Evolutionary conservation across 2,113 vertebrate genomes (phyloP).

Genomic region (Crotophaga sulcirostris): DNA sequence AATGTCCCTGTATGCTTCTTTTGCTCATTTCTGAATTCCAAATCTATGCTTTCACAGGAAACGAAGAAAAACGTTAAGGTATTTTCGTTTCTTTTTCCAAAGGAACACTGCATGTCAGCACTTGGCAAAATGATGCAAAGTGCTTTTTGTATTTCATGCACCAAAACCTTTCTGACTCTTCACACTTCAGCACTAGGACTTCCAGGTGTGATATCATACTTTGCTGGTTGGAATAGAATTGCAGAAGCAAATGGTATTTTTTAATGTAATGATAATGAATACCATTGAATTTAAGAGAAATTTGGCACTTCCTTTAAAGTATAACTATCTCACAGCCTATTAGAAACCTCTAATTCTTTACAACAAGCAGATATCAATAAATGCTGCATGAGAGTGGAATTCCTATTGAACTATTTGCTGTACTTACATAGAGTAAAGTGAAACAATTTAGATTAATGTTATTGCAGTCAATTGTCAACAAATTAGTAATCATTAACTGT

Average conservation of each 20-base stretch:
- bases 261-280: conserved; percentile 36
- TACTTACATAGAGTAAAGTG: background rate
- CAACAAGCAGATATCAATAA: conserved; percentile 52
- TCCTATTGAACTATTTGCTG: conserved; percentile 39
- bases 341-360: conserved; percentile 40
- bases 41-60: background rate
- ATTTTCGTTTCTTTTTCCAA: background rate
- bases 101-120: background rate
- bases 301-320: background rate
- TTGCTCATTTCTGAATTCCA: background rate
- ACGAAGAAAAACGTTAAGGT: background rate
- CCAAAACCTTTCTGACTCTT: background rate
- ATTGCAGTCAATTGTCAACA: conserved; percentile 14
- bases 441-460: conserved; percentile 20
- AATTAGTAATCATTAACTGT: conserved; percentile 10
- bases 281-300: conserved; percentile 48
- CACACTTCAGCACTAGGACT: background rate
- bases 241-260: conserved; percentile 18
- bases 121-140: background rate
- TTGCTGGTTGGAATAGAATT: conserved; percentile 38
- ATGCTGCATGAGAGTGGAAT: background rate
- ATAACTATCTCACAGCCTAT: background rate
- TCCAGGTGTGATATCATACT: background rate
- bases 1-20: background rate
- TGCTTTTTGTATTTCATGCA: background rate